Evolutionary conservation across 2,113 vertebrate species (phyloP), one percentile per base, ranked within the genome.

Genomic region (Oncorhynchus clarkii): DNA sequence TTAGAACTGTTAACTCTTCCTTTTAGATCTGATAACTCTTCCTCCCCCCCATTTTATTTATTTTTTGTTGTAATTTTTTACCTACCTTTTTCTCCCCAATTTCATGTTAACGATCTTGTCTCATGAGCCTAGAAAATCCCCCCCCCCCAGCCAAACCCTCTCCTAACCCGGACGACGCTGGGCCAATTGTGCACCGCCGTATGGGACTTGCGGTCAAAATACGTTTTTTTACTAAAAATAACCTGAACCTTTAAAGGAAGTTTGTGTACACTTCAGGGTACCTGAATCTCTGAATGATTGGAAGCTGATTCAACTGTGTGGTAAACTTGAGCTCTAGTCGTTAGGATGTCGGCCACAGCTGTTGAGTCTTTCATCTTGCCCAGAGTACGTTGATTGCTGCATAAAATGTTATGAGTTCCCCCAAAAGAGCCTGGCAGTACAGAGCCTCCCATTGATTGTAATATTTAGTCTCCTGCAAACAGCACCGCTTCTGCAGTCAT

Each of bases 271-370:
- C 39, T 39, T 39, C 39, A 39, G 39, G 39, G 39, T 39, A 9
- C 39, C 39, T 39, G 39, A 2, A 11, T 51, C 14, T 13, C 49
- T 51, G 49, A 51, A 51, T 16, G 18, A 14, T 16, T 18, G 12
- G 51, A 54, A 54, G 3, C 3, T 18, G 16, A 54, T 3, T 16
- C 62, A 67, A 29, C 65, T 67, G 27, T 67, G 26, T 29, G 16
- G 65, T 67, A 1, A 11, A 72, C 76, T 29, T 75, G 68, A 79
- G 60, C 54, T 24, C 11, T 12, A 1, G 62, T 54, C 74, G 68
- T 83, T 78, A 80, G 67, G 57, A 80, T 66, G 62, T 72, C 27
- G 5, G 74, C 81, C 81, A 68, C 78, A 82, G 80, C 79, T 78
- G 78, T 79, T 74, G 65, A 62, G 75, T 74, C 77, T 77, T 76